Base-by-base conservation (phyloP, 2,113 vertebrate genomes). In the Columba janthina region DNA sequence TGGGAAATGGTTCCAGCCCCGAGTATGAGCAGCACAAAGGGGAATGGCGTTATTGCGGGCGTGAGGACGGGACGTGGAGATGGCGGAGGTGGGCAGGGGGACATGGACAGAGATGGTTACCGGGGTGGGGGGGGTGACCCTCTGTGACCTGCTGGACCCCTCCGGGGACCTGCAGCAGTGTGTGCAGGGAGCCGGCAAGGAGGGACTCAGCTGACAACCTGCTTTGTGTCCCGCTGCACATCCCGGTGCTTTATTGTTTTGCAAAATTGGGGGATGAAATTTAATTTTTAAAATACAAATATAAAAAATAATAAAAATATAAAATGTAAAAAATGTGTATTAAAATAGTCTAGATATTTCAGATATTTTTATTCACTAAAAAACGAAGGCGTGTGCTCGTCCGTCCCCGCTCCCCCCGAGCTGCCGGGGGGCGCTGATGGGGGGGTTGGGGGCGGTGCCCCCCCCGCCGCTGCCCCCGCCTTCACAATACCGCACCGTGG, bases 41-140 rank as follows among this genome's bases (percentile, higher is more conserved):
- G 81, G 61, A 67, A 7, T 0, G 48, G 77, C 24, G 0, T 0
- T 0, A 0, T 48, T 0, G 73, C 15, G n/a, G 62, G 36, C 6
- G 25, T 1, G 60, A 32, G 6, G 71, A 9, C 3, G 20, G 76
- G 85, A 8, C 3, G 2, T 2, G 58, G 81, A 20, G 60, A 2
- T 0, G 77, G 14, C 4, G 24, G 46, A 18, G 66, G 56, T 5
- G 71, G 61, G 25, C 38, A 6, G 21, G 15, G 34, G 31, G 21
- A 11, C 53, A 4, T 5, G 72, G 65, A 7, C 3, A 12, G 38
- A 40, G 60, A 38, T 3, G 70, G 54, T 9, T 31, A 42, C 5
- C 0, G n/a, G 22, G 22, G 14, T 2, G 28, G 31, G 12, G 31
- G 15, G 6, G 26, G 32, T 61, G 86, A 34, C 11, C 34, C 18